Conservation (phyloP, 2,113 vertebrate genomes). For the Dermatemys mawii region DNA sequence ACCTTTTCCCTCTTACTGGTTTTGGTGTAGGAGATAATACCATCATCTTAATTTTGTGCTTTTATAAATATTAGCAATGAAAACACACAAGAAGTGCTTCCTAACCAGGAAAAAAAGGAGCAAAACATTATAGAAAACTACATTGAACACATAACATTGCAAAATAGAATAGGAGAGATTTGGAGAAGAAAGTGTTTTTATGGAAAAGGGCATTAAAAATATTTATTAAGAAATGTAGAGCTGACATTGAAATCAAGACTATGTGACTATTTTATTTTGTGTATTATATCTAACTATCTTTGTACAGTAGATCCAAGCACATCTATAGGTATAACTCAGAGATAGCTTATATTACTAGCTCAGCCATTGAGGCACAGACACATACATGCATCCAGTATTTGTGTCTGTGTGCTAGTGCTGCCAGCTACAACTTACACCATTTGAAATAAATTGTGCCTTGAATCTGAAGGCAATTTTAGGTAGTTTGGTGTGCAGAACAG, state of each 20-base stretch:
- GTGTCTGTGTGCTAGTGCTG: slow-evolving; percentile 38
- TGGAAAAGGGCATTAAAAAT: neutral
- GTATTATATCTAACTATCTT: neutral
- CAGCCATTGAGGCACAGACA: neutral
- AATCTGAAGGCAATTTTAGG: slow-evolving; percentile 83
- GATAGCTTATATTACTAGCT: slow-evolving; percentile 23
- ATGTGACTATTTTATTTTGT: neutral
- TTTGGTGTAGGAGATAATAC: neutral
- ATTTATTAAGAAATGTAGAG: neutral
- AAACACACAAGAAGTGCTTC: neutral
- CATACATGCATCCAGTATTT: neutral
- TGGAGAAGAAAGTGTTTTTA: neutral
- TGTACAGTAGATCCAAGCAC: neutral
- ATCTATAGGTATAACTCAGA: neutral
- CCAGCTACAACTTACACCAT: slow-evolving; percentile 75
- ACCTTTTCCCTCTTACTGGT: neutral
- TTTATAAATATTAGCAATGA: neutral
- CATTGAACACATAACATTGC: neutral
- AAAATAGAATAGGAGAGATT: neutral
- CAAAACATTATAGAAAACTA: neutral
- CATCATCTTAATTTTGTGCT: neutral
- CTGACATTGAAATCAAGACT: neutral
- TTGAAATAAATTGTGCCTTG: slow-evolving; percentile 82
- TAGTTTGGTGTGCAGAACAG: slow-evolving; percentile 74
- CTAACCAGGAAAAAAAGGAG: neutral